Percentiles rank a stretch among this genome's conserved stretches.
Evolutionary conservation across 1,140 invertebrate genomes (phyloP).

Genomic region (Atta texana): DNA sequence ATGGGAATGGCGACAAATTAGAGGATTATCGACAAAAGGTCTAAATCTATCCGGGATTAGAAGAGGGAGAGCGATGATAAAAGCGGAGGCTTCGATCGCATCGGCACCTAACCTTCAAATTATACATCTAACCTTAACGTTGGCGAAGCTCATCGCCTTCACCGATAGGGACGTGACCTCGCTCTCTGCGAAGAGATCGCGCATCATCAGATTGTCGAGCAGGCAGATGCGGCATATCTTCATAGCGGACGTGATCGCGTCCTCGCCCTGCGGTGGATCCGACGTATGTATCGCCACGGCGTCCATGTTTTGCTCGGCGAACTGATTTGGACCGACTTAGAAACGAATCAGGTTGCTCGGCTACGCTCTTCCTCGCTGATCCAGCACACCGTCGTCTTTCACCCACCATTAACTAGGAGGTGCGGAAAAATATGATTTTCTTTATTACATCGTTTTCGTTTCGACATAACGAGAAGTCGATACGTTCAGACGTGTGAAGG

Average conservation of each 20-base stretch:
- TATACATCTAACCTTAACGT: conserved; percentile 84
- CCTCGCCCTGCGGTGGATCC: conserved; percentile 76
- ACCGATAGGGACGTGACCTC: conserved; percentile 77
- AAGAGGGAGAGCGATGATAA: not conserved
- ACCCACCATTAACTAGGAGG: conserved; percentile 20
- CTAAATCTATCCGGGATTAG: not conserved
- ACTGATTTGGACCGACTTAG: conserved; percentile 19
- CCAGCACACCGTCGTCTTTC: conserved; percentile 19
- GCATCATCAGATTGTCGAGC: conserved; percentile 79
- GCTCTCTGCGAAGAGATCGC: conserved; percentile 80
- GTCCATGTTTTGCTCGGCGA: conserved; percentile 84
- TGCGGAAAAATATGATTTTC: not conserved
- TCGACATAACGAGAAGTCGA: conserved; percentile 23
- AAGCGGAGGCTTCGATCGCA: not conserved
- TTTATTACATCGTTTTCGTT: conserved; percentile 32
- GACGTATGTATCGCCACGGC: conserved; percentile 83
- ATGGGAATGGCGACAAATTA: not conserved
- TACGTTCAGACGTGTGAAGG: conserved; percentile 3
- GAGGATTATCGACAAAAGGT: too few species aligned
- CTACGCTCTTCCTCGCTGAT: not conserved
- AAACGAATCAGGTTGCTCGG: conserved; percentile 13
- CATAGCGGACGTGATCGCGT: conserved; percentile 74
- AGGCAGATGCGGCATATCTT: conserved; percentile 83
- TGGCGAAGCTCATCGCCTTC: conserved; percentile 84
- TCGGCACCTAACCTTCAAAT: conserved; percentile 75